Evolutionary conservation across 2,888 invertebrate species (phyloP).

Genomic region (Tuberolachnus salignus): DNA sequence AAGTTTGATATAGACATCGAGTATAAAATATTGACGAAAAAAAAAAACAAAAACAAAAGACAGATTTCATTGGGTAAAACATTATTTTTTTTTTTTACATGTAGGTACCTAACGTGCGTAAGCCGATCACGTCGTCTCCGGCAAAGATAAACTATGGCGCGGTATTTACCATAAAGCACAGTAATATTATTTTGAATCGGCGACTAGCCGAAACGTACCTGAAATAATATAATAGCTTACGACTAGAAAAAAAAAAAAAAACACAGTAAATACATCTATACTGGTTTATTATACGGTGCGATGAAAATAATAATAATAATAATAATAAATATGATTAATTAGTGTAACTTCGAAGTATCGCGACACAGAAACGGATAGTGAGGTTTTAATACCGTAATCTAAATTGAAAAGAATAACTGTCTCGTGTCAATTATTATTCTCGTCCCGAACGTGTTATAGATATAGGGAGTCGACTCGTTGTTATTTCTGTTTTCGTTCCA

Average conservation of each 20-base stretch:
- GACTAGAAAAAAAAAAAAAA: neutral
- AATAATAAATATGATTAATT: neutral
- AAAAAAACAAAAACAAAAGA: no score
- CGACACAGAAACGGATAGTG: neutral
- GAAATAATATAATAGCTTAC: neutral
- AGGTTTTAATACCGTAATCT: neutral
- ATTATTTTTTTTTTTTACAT: neutral
- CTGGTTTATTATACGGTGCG: neutral
- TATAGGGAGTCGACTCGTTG: neutral
- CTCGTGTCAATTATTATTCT: slow-evolving; percentile 4
- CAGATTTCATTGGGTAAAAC: neutral
- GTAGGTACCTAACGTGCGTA: neutral
- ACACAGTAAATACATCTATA: neutral
- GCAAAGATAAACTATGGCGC: neutral
- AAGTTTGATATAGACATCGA: slow-evolving; percentile 2
- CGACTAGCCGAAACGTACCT: neutral
- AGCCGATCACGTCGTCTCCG: slow-evolving; percentile 29
- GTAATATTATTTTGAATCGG: slow-evolving; percentile 14
- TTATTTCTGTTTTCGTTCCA: slow-evolving; percentile 1
- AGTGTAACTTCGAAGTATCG: neutral
- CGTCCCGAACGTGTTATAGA: neutral
- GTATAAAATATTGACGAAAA: neutral
- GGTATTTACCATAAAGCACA: slow-evolving; percentile 14
- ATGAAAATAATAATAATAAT: no score
- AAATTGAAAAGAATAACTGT: neutral